Evolutionary conservation across 2,888 invertebrate species (phyloP).

Genomic region (Stegophylla sp.): DNA sequence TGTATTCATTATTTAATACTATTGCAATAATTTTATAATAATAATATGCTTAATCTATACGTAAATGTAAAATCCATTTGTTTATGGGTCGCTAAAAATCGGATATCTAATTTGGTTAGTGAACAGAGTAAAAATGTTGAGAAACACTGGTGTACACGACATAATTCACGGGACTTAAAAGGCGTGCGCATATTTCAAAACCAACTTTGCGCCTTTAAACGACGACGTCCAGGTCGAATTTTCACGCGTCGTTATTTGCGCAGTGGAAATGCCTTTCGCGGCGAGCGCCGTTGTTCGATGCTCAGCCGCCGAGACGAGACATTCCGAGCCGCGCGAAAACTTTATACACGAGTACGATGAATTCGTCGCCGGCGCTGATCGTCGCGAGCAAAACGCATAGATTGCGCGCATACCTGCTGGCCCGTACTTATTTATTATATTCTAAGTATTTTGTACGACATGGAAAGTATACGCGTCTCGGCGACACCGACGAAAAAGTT

Average conservation of each 20-base stretch:
- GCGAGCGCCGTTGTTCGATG: no score
- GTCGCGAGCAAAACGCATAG: no score
- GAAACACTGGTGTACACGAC: no score
- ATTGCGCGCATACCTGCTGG: no score
- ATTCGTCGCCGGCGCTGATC: background rate
- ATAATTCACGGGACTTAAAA: background rate
- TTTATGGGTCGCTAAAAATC: no score
- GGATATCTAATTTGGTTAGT: no score
- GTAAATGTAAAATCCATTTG: no score
- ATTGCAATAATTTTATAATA: no score
- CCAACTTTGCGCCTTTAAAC: background rate
- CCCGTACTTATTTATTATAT: background rate
- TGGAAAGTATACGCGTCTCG: background rate
- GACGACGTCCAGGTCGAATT: background rate
- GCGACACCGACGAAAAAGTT: background rate
- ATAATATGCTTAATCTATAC: no score
- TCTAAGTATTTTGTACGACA: background rate
- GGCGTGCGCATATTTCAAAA: conserved; percentile 1
- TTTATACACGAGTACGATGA: background rate
- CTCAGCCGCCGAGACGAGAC: background rate
- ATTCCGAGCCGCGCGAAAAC: background rate
- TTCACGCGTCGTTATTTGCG: conserved; percentile 13
- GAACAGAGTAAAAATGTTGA: no score
- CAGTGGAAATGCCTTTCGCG: background rate
- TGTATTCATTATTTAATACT: no score